phyloP scores from a whole-genome alignment of 2,888 invertebrate genomes.

The Pyrrhosoma nymphula region DNA sequence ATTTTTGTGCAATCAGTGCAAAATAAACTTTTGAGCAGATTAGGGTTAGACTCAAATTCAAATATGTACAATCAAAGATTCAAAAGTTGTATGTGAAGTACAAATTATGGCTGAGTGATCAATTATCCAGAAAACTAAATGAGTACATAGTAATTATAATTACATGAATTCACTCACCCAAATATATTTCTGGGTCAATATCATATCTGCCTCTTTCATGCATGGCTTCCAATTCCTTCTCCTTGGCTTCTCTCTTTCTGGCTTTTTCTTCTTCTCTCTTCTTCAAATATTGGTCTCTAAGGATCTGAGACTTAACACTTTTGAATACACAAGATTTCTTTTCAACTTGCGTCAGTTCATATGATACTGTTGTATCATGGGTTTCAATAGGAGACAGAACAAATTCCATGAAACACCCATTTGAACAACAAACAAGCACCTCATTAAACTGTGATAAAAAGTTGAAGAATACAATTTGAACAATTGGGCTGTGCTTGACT shows the following conservation, averaged over 20 bases:
- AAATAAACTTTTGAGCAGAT: too few relatives aligned
- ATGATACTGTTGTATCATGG: slow-evolving; percentile 75
- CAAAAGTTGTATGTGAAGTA: too few relatives aligned
- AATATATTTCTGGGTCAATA: slow-evolving; percentile 81
- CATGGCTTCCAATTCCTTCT: slow-evolving; percentile 81
- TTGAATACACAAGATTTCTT: slow-evolving; percentile 78
- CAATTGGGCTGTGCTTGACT: too few relatives aligned
- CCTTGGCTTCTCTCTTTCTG: slow-evolving; percentile 79
- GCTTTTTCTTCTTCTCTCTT: slow-evolving; percentile 80
- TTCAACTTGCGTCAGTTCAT: slow-evolving; percentile 76
- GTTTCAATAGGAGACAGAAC: slow-evolving; percentile 61
- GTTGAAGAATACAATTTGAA: slow-evolving; percentile 54
- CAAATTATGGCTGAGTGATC: too few relatives aligned
- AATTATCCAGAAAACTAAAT: not conserved
- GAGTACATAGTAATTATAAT: not conserved
- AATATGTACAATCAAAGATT: too few relatives aligned
- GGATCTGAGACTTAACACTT: slow-evolving; percentile 82
- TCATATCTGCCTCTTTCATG: slow-evolving; percentile 81
- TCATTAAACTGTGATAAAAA: slow-evolving; percentile 76
- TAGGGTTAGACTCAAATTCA: too few relatives aligned
- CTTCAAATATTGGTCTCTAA: slow-evolving; percentile 81
- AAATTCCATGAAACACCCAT: slow-evolving; percentile 81
- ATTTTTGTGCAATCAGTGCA: too few relatives aligned
- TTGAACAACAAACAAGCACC: slow-evolving; percentile 80
- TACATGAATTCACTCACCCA: slow-evolving; percentile 79